Evolutionary conservation across 2,888 invertebrate species (phyloP).

Genomic region (Phaonia tiefii): DNA sequence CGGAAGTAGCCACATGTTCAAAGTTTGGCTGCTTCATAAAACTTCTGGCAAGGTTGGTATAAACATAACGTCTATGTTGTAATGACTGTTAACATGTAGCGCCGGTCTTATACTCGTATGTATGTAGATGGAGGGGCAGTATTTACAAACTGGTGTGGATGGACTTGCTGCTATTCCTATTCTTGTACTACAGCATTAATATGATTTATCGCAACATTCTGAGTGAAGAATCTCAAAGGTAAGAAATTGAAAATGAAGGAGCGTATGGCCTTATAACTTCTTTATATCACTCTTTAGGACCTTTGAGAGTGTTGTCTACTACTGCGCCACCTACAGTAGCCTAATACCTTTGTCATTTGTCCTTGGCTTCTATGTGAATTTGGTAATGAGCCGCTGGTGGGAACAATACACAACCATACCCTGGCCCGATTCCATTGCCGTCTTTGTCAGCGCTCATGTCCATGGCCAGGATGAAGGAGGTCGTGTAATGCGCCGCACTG

Average conservation of each 20-base stretch:
- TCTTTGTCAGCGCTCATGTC: constrained; percentile 89
- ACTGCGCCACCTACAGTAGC: constrained; percentile 90
- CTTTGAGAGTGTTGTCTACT: constrained; percentile 89
- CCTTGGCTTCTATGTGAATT: constrained; percentile 94
- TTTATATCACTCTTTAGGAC: constrained; percentile 80
- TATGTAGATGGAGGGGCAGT: constrained; percentile 94
- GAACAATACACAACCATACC: constrained; percentile 90
- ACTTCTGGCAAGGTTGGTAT: constrained; percentile 71
- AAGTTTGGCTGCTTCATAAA: constrained; percentile 75
- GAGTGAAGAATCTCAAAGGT: constrained; percentile 64
- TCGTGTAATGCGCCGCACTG: constrained; percentile 90
- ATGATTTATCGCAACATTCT: constrained; percentile 69
- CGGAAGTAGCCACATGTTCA: constrained; percentile 74
- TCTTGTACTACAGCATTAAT: constrained; percentile 84
- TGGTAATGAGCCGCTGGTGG: constrained; percentile 96
- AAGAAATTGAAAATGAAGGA: neutral
- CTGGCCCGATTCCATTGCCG: constrained; percentile 90
- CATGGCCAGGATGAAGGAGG: constrained; percentile 91
- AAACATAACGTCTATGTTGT: neutral
- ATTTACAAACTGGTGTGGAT: constrained; percentile 96
- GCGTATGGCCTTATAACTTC: neutral
- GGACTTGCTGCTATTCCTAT: constrained; percentile 89
- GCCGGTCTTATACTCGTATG: too few species aligned
- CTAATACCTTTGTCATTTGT: constrained; percentile 95
- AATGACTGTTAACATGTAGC: too few species aligned